A percentile compares a stretch with the other conserved stretches of the same genome.
These are phyloP conservation scores for Eulemur albifrons DNA, from an alignment of 2,797 vertebrate species.

Conservation along the genomic window DNA sequence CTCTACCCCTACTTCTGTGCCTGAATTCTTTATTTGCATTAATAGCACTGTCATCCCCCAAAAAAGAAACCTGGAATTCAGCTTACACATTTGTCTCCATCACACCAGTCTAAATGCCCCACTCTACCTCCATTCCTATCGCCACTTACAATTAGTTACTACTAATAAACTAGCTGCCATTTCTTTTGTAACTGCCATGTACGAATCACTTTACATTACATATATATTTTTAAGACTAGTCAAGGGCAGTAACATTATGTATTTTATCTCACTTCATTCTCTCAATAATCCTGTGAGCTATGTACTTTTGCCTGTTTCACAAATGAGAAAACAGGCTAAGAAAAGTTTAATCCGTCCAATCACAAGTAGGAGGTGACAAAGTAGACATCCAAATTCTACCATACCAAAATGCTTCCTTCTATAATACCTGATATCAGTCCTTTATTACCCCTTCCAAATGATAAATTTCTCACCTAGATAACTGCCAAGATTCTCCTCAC, in stretches of 20 bases:
- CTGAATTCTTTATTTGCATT: conserved; percentile 23
- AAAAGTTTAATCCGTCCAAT: conserved; percentile 31
- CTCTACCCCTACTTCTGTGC: background rate
- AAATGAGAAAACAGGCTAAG: conserved; percentile 39
- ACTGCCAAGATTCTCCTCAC: background rate
- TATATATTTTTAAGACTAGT: background rate
- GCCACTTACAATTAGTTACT: background rate
- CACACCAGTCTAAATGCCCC: background rate
- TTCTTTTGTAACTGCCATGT: background rate
- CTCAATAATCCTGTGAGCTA: background rate
- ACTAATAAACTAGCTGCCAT: background rate
- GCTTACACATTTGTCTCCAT: background rate
- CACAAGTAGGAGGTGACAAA: background rate
- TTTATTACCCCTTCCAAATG: conserved; percentile 9
- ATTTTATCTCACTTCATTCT: conserved; percentile 9
- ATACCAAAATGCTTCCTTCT: conserved; percentile 14
- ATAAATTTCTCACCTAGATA: background rate
- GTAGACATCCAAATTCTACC: background rate
- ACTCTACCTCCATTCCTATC: background rate
- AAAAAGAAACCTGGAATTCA: conserved; percentile 28
- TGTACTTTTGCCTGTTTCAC: background rate
- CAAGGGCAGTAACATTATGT: background rate
- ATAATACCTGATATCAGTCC: background rate
- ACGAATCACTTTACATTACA: background rate
- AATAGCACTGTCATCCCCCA: background rate